Evolutionary conservation across 2,113 vertebrate genomes (phyloP).

Genomic region (Psittacula cyanocephala): DNA sequence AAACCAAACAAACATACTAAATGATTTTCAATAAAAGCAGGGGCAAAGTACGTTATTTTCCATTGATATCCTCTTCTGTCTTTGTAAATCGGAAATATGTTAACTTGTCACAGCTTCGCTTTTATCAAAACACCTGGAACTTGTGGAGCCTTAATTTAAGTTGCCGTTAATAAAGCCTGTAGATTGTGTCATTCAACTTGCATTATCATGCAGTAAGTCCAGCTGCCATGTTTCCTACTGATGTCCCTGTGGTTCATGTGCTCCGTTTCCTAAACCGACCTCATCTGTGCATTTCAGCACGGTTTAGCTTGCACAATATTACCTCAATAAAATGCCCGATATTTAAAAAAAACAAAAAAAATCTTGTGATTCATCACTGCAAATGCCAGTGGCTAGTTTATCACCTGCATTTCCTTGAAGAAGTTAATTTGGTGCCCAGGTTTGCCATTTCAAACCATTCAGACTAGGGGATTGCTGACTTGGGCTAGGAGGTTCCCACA

Average conservation of each 20-base stretch:
- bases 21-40: neutral
- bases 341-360: neutral
- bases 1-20: neutral
- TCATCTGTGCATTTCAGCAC: neutral
- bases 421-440: neutral
- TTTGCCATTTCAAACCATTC: neutral
- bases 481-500: neutral
- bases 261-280: neutral
- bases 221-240: accelerated
- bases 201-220: neutral
- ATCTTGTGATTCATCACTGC: no score
- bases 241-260: neutral
- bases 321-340: neutral
- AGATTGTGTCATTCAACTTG: neutral
- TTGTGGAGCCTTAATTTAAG: neutral
- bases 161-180: neutral
- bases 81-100: neutral
- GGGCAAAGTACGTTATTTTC: neutral
- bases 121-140: neutral
- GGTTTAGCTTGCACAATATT: neutral
- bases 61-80: neutral
- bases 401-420: neutral
- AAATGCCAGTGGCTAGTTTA: neutral
- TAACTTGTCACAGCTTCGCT: neutral
- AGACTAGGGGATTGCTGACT: neutral